Conservation (phyloP, 92 coral and sea anemone genomes). For the Palythoa heliodiscus region DNA sequence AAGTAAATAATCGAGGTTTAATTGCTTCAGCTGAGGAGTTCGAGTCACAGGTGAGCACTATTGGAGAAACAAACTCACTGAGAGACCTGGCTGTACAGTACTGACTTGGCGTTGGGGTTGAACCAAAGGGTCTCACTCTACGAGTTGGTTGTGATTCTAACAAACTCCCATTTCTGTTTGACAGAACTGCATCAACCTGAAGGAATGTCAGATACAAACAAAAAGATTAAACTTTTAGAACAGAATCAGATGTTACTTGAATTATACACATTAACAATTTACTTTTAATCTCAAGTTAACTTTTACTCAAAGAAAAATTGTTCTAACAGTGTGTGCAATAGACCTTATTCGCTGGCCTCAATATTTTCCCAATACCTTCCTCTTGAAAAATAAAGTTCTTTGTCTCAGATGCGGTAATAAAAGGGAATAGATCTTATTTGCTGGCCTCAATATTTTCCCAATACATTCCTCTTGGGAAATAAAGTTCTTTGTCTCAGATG, state of each 20-base stretch:
- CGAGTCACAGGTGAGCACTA: conserved; percentile 52
- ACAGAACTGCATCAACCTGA: not conserved
- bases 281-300: no score
- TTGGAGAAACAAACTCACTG: conserved; percentile 51
- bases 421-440: no score
- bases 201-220: not conserved
- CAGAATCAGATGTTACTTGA: not conserved
- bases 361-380: no score
- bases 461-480: no score
- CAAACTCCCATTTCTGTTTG: not conserved
- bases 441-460: no score
- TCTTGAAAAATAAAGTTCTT: no score
- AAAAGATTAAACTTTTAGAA: not conserved
- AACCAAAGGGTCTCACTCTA: not conserved
- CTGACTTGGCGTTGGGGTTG: not conserved
- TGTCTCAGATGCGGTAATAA: no score
- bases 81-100: conserved; percentile 14
- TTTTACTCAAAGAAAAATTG: no score
- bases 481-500: no score
- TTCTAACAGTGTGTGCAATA: no score
- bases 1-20: not conserved
- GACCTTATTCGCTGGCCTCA: no score
- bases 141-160: not conserved
- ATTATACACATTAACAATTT: no score
- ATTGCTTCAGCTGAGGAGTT: not conserved